phyloP scores from a whole-genome alignment of 2,888 invertebrate genomes.

The Melitaea athalia region DNA sequence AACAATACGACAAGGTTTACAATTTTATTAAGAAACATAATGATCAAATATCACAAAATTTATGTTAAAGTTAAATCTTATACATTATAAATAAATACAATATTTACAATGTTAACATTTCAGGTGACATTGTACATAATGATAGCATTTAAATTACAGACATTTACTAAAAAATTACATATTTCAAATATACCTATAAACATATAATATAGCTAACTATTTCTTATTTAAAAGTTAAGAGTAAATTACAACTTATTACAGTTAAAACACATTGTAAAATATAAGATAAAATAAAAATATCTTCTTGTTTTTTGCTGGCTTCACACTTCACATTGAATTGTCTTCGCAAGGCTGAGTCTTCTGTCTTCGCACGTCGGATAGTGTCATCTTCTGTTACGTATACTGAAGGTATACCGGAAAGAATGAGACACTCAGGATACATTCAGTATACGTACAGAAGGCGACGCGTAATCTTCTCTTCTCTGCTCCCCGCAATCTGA shows the following conservation, averaged over 20 bases:
- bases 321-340: neutral
- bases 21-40: no score
- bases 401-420: conserved; percentile 99
- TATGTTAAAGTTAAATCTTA: neutral
- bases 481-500: conserved; percentile 44
- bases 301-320: neutral
- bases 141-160: neutral
- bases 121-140: neutral
- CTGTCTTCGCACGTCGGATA: conserved; percentile 74
- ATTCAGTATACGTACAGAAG: conserved; percentile 99
- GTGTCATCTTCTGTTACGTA: conserved; percentile 99
- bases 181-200: no score
- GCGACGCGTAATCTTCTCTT: conserved; percentile 85
- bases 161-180: no score
- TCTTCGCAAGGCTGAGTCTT: conserved; percentile 42
- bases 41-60: no score
- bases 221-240: neutral
- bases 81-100: neutral
- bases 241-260: neutral
- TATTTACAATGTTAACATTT: neutral
- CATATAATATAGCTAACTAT: no score
- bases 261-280: neutral
- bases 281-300: neutral
- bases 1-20: neutral
- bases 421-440: conserved; percentile 98